Evolutionary conservation across 2,888 invertebrate genomes (phyloP), one percentile per base, ranked within the genome.

Genomic region (Barypeithes pellucidus): DNA sequence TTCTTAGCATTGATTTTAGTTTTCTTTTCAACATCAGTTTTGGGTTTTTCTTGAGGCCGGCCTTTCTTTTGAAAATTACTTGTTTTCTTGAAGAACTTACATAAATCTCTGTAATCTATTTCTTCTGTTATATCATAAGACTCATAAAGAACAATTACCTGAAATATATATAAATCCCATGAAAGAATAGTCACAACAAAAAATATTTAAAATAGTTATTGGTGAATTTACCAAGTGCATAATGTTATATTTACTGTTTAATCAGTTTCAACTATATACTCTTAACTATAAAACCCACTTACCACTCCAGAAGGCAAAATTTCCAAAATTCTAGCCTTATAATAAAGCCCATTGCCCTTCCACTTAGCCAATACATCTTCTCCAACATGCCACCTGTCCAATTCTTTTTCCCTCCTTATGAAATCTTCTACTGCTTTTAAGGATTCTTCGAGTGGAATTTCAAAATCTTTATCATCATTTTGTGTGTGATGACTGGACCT

Each of bases 381-480:
- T 16, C 74, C 74, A 41, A 71, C 57, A 41, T 60, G 18, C 71
- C 70, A 71, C 18, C 47, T 62, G 8, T 67, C 50, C 39, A 74
- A 67, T 67, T 57, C 74, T 24, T 74, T 60, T 45, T 74, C 71
- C 54, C 67, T 71, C 24, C 47, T 66, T 29, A 69, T 73, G 36
- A 73, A 73, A 16, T 73, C 69, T 45, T 69, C 69, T 16, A 73
- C 73, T 16, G 73, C 73, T 41, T 59, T 54, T 14, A 73, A 52
- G 18, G 73, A 73, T 43, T 73, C 73, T 45, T 73, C 73, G 16
- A 73, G 60, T 29, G 73, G 73, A 50, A 73, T 73, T 39, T 73
- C 73, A 60, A 73, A 73, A 59, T 73, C 73, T 59, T 73, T 73
- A 47, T 71, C 70, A 59, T 73, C 72, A 57, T 68, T 59, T 36